Evolutionary conservation across 2,888 invertebrate species (phyloP), one percentile per base, ranked within the genome.

Genomic region (Marronus borbonicus): DNA sequence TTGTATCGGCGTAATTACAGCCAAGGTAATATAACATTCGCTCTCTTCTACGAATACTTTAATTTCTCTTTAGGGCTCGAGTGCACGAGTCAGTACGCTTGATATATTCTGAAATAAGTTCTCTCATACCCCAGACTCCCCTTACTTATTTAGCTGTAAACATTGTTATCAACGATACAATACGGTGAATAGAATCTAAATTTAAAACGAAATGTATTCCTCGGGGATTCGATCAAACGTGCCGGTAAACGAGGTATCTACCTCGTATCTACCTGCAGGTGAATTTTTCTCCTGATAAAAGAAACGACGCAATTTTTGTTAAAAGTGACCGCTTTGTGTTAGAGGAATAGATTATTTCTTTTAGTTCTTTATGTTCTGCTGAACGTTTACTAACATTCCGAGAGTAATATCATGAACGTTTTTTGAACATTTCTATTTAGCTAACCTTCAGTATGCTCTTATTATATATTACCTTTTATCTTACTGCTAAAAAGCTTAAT

Each of bases 131-230:
- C 10, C 14, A 50, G n/a, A 5, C 28, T 12, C 68, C 49, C n/a
- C 28, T 28, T 49, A 50, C 68, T 74, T 44, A 58, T 72, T 74
- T 74, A 60, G 55, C 14, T 28, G 20, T 20, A 60, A 74, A 74
- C 58, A 60, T 74, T 55, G 72, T 74, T 74, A 60, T 74, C 72
- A 39, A 20, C 60, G 24, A 58, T 24, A 60, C 24, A 60, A 68
- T 50, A 20, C 68, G 50, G 50, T 68, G 28, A 52, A 50, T 68
- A 28, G 68, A n/a, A 68, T 12, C 24, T 60, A 68, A 68, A 68
- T 50, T 49, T 60, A 60, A 74, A 74, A 44, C 44, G 72, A 62
- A 60, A 36, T n/a, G 72, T 60, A 60, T 60, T 60, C 72, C 60
- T 60, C 17, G n/a, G 72, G 49, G 72, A 17, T 28, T 49, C 44